These are phyloP conservation scores for Papilio gigon DNA, from an alignment of 2,888 invertebrate species.

Conservation along the genomic window DNA sequence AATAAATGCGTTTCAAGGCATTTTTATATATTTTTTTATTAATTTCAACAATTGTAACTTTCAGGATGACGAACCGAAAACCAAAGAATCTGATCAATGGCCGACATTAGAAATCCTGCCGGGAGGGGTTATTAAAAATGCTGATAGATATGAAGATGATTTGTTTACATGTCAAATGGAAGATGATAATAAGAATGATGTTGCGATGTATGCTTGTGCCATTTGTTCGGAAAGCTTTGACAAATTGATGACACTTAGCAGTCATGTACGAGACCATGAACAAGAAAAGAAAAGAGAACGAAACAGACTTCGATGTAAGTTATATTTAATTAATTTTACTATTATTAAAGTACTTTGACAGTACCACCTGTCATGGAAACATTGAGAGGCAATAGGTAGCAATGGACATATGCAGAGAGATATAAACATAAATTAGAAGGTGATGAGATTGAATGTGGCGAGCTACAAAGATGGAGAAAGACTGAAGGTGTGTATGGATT, in stretches of 20 bases:
- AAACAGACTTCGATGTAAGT: conserved; percentile 40
- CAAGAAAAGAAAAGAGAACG: conserved; percentile 55
- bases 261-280: conserved; percentile 72
- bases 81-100: conserved; percentile 62
- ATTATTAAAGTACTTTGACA: no score
- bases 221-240: conserved; percentile 71
- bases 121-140: conserved; percentile 71
- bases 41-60: no score
- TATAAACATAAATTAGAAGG: no score
- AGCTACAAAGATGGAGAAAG: no score
- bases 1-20: no score
- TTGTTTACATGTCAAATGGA: conserved; percentile 33
- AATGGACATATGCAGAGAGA: no score
- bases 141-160: conserved; percentile 54
- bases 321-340: background rate
- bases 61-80: conserved; percentile 47
- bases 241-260: conserved; percentile 64
- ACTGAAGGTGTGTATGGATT: no score
- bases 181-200: conserved; percentile 47
- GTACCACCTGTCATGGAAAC: no score
- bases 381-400: background rate
- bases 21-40: no score
- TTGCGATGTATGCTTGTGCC: conserved; percentile 69
- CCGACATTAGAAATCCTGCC: conserved; percentile 74
- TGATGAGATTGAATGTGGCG: no score